Percentiles rank a stretch among this genome's conserved stretches.
Evolutionary conservation across 2,113 vertebrate species (phyloP).

Genomic region (Lota lota): DNA sequence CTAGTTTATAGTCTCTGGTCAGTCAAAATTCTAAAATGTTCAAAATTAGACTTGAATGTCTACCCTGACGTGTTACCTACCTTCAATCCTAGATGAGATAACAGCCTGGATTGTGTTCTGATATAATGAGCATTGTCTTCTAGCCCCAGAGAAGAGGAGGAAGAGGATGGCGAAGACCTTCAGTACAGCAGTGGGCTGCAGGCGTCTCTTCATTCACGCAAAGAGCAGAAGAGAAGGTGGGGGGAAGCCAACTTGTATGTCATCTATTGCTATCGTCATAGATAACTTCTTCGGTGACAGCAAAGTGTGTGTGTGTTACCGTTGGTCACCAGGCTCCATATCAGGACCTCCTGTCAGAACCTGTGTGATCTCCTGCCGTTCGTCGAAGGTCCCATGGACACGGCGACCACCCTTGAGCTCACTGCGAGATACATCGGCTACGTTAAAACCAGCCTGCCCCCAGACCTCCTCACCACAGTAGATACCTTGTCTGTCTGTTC

Average conservation of each 20-base stretch:
- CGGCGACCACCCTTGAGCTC: conserved; percentile 2
- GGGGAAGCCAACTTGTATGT: not conserved
- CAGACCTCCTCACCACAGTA: not conserved
- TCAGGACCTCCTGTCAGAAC: not conserved
- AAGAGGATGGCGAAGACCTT: not conserved
- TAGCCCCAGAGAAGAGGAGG: not conserved
- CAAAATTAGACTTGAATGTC: too few relatives aligned
- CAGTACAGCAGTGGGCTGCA: not conserved
- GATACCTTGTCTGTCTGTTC: not conserved
- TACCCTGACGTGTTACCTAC: too few relatives aligned
- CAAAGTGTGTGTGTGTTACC: not conserved
- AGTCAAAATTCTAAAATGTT: too few relatives aligned
- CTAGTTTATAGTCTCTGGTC: too few relatives aligned
- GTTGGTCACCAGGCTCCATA: conserved; percentile 14
- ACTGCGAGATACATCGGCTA: conserved; percentile 2
- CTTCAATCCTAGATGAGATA: too few relatives aligned
- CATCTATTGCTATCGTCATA: not conserved
- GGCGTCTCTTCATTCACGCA: conserved; percentile 8
- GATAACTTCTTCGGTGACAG: too few relatives aligned
- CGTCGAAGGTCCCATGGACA: not conserved
- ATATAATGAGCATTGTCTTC: not conserved
- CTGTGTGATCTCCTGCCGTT: conserved; percentile 10
- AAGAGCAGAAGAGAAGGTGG: conserved; percentile 15
- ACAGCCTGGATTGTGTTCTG: too few relatives aligned
- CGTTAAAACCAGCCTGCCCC: not conserved